Percentiles rank a stretch among this genome's conserved stretches.
Conservation (phyloP, 2,113 vertebrate species). For the Hemiscyllium ocellatum region DNA sequence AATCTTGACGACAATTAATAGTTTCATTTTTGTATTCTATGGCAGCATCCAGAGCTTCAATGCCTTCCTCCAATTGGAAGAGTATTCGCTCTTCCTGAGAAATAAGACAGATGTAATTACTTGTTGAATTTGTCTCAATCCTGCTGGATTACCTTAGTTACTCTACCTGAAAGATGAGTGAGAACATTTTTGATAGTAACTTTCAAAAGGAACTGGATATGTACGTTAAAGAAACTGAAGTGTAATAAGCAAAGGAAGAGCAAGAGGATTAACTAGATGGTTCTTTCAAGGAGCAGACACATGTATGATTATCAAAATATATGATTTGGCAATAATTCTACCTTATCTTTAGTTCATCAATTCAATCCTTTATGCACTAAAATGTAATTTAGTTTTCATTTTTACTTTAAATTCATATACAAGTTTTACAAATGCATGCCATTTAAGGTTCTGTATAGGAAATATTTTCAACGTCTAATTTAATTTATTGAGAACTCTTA, state of each 20-base stretch:
- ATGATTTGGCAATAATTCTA: background rate
- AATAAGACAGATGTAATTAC: constrained; percentile 38
- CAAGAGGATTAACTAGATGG: background rate
- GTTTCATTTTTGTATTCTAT: constrained; percentile 72
- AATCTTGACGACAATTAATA: constrained; percentile 63
- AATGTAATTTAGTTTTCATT: background rate
- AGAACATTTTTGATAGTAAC: background rate
- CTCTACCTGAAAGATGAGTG: background rate
- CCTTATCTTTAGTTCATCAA: background rate
- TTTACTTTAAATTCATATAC: background rate
- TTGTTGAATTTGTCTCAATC: background rate
- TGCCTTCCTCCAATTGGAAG: constrained; percentile 76
- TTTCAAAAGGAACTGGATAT: constrained; percentile 2
- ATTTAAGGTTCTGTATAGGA: background rate
- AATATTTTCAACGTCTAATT: too few relatives aligned
- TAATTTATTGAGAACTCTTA: too few relatives aligned
- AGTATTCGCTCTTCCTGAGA: constrained; percentile 71
- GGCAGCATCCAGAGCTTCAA: constrained; percentile 76
- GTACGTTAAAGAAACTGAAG: background rate
- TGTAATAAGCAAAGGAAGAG: background rate
- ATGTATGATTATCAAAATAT: background rate
- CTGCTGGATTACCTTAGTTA: background rate
- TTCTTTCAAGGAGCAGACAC: background rate
- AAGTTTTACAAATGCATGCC: background rate
- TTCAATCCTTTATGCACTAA: background rate